Evolutionary conservation across 2,113 vertebrate genomes (phyloP).

Genomic region (Paratilapia polleni): DNA sequence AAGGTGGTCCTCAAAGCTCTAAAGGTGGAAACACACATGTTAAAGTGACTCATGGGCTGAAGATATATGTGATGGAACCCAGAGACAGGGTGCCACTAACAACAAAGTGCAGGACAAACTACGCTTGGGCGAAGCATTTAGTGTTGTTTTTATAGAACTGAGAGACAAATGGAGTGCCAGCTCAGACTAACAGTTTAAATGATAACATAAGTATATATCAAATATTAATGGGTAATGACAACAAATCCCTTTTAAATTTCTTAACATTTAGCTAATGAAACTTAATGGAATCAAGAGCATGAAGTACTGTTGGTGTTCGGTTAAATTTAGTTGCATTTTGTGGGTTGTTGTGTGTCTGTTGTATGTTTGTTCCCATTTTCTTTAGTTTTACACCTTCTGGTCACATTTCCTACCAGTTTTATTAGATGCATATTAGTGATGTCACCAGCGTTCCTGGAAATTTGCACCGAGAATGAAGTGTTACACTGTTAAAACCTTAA

Average conservation of each 20-base stretch:
- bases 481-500: constrained; percentile 15
- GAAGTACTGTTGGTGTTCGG: not conserved
- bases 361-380: constrained; percentile 33
- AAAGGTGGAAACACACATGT: constrained; percentile 62
- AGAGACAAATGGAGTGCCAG: not conserved
- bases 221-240: not conserved
- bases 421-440: not conserved
- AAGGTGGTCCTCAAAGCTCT: constrained; percentile 41
- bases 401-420: constrained; percentile 37
- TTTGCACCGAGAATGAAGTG: not conserved
- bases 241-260: not conserved
- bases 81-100: constrained; percentile 11
- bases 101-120: constrained; percentile 17
- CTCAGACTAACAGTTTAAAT: not conserved
- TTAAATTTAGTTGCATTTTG: not conserved
- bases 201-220: not conserved
- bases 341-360: constrained; percentile 10
- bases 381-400: constrained; percentile 11
- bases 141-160: constrained; percentile 1
- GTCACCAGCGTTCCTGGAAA: constrained; percentile 22
- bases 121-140: not conserved
- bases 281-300: not conserved
- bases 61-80: constrained; percentile 5
- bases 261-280: constrained; percentile 14
- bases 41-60: constrained; percentile 37